phyloP scores from a whole-genome alignment of 2,888 invertebrate species.

The Erebia epiphron region DNA sequence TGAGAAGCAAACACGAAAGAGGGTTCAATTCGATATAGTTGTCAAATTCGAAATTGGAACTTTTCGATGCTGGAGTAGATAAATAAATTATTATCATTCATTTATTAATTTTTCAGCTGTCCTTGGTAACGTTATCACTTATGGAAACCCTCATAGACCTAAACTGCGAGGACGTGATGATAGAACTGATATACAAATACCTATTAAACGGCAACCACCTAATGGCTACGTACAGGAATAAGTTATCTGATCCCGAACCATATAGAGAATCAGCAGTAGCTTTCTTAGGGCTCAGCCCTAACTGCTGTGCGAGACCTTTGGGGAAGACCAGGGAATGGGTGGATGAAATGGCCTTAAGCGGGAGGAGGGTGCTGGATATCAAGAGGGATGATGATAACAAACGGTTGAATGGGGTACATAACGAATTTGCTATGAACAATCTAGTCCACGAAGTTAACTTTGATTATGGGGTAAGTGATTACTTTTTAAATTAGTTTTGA shows the following conservation, averaged over 20 bases:
- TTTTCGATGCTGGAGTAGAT: too few species aligned
- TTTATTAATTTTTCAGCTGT: conserved; percentile 78
- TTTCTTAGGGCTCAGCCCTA: conserved; percentile 82
- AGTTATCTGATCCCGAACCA: conserved; percentile 61
- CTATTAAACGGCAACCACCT: conserved; percentile 79
- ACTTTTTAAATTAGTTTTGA: neutral
- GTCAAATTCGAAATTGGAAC: too few species aligned
- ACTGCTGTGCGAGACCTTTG: conserved; percentile 78
- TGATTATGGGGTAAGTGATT: conserved; percentile 70
- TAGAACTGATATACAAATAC: conserved; percentile 94
- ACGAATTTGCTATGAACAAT: conserved; percentile 70
- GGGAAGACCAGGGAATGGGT: conserved; percentile 67
- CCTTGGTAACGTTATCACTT: conserved; percentile 93
- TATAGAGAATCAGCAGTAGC: conserved; percentile 71
- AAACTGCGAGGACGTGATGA: conserved; percentile 98
- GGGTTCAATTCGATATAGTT: too few species aligned
- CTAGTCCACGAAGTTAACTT: conserved; percentile 70
- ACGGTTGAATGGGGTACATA: conserved; percentile 63
- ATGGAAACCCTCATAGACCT: conserved; percentile 95
- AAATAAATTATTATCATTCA: neutral
- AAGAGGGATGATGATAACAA: conserved; percentile 56
- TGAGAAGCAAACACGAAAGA: too few species aligned
- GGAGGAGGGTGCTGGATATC: conserved; percentile 63
- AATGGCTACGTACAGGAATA: conserved; percentile 58
- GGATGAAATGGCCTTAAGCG: conserved; percentile 65